Evolutionary conservation across 2,113 vertebrate species (phyloP).

Genomic region (Oryzias celebensis): DNA sequence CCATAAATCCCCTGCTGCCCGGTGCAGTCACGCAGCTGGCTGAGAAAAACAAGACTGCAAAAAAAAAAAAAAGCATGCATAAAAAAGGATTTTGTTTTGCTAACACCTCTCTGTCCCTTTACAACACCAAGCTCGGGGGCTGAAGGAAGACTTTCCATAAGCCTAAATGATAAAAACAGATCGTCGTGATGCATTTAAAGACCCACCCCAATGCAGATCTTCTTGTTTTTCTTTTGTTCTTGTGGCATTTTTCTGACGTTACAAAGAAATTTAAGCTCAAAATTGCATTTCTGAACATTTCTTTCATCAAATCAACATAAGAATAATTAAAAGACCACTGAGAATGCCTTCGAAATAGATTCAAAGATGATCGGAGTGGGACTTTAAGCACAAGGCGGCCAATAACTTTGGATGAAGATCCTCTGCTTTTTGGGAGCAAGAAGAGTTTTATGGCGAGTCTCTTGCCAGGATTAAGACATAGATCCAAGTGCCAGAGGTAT

Average conservation of each 20-base stretch:
- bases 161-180: conserved; percentile 74
- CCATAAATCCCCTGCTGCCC: conserved; percentile 68
- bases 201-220: too few species aligned
- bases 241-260: too few species aligned
- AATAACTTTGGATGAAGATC: conserved; percentile 51
- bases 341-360: too few species aligned
- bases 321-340: too few species aligned
- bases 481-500: conserved; percentile 69
- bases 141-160: conserved; percentile 65
- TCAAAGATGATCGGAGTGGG: conserved; percentile 54
- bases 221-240: too few species aligned
- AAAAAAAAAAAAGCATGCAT: conserved; percentile 34
- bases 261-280: too few species aligned
- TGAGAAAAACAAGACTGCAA: conserved; percentile 46
- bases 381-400: conserved; percentile 58
- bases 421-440: conserved; percentile 43
- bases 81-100: conserved; percentile 63
- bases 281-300: too few species aligned
- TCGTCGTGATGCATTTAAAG: too few species aligned
- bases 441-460: conserved; percentile 70
- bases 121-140: conserved; percentile 51
- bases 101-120: conserved; percentile 65
- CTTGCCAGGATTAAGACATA: conserved; percentile 69
- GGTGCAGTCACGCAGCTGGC: conserved; percentile 49
- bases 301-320: too few species aligned